Base-by-base conservation (phyloP, 2,797 vertebrate genomes). In the Acipenser oxyrinchus region DNA sequence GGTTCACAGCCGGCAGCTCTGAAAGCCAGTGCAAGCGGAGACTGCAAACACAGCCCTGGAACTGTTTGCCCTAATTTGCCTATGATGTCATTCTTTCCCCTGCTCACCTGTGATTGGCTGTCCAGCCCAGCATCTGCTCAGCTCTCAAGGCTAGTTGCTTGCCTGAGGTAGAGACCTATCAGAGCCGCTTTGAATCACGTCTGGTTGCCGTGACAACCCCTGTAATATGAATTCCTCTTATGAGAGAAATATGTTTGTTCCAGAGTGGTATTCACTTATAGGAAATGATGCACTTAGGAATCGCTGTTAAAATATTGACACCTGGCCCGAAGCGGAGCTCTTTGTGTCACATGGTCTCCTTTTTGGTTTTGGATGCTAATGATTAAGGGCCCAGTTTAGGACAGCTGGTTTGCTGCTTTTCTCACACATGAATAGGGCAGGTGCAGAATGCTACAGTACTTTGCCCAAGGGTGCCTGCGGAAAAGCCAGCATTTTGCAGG, bases 171-270 rank as follows among this genome's bases (percentile, higher is more conserved):
- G 83, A 91, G 89, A 88, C 84, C 89, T 86, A 90, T 91, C 86
- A 79, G 77, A 87, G 86, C 75, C 23, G 79, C 79, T 84, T 85
- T 87, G 90, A 91, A 90, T 93, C 88, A 88, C 75, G 87, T 76
- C 86, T 87, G 88, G 93, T 95, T 94, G 92, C 91, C 90, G 73
- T 94, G 94, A 92, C 93, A 96, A 96, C 93, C 85, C 66, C 74
- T 73, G 73, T 76, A 78, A 82, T 82, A 80, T 87, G 79, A 79
- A 82, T 71, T 83, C 75, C 84, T 73, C 79, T 86, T 80, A 78
- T 81, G 74, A 78, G 81, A 83, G 78, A 82, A 91, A 92, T 87
- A 87, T 90, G 85, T 81, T 81, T 88, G 87, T 85, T 83, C 78
- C 74, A 75, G 80, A 83, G 83, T 80, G 78, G 78, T n/a, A 69